Conservation (phyloP, 2,888 invertebrate genomes). For the Meiosimyza decipiens region DNA sequence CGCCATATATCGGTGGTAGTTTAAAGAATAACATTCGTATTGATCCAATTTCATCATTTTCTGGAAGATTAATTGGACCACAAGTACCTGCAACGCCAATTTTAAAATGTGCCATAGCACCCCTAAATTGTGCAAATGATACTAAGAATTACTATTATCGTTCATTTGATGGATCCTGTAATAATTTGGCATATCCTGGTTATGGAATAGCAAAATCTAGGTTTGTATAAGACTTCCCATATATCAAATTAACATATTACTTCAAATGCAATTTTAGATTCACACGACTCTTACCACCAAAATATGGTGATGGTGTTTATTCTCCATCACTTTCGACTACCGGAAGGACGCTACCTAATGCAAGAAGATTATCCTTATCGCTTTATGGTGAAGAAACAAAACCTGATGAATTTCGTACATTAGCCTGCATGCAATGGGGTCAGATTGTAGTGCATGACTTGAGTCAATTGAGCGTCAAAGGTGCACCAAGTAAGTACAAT, state of each 20-base stretch:
- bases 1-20: background rate
- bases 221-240: constrained; percentile 21
- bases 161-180: constrained; percentile 57
- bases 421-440: constrained; percentile 58
- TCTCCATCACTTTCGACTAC: constrained; percentile 42
- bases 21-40: background rate
- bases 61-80: background rate
- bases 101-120: constrained; percentile 51
- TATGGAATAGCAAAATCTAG: constrained; percentile 48
- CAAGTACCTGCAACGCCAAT: background rate
- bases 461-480: constrained; percentile 46
- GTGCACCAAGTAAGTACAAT: constrained; percentile 38
- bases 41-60: no score
- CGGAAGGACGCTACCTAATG: constrained; percentile 52
- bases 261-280: constrained; percentile 42
- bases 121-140: constrained; percentile 51
- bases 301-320: constrained; percentile 46
- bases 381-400: constrained; percentile 54
- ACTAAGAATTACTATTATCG: constrained; percentile 53
- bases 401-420: constrained; percentile 53
- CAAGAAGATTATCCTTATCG: constrained; percentile 54
- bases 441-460: constrained; percentile 59
- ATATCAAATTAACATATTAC: background rate
- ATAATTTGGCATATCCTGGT: constrained; percentile 53
- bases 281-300: constrained; percentile 52